Evolutionary conservation across 2,797 vertebrate species (phyloP).

Genomic region (Falco cherrug): DNA sequence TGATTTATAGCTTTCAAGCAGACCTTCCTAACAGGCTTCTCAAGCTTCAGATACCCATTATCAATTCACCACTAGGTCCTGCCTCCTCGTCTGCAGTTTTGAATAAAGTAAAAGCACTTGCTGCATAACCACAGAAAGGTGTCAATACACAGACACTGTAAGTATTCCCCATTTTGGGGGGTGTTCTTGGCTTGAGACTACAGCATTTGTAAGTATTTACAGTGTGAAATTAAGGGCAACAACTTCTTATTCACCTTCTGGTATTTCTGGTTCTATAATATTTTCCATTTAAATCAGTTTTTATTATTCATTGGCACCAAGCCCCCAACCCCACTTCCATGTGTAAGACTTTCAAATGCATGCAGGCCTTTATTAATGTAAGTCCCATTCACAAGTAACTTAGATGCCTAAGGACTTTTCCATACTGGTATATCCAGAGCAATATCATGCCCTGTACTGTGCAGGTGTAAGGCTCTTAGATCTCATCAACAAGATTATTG

Average conservation of each 20-base stretch:
- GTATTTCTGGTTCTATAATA: conserved; percentile 53
- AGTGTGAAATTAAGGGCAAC: conserved; percentile 40
- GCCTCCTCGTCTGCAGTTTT: background rate
- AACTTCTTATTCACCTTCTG: conserved; percentile 31
- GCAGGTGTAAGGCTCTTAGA: conserved; percentile 67
- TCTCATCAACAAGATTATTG: conserved; percentile 57
- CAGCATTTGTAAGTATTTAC: conserved; percentile 2
- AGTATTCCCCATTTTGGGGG: background rate
- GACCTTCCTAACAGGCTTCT: background rate
- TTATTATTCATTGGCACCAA: conserved; percentile 50
- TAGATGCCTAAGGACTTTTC: conserved; percentile 51
- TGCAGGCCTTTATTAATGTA: conserved; percentile 28
- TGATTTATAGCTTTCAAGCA: background rate
- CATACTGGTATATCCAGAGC: conserved; percentile 56
- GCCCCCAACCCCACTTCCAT: conserved; percentile 15
- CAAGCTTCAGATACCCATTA: background rate
- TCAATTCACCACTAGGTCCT: background rate
- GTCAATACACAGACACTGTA: background rate
- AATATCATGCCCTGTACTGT: conserved; percentile 29
- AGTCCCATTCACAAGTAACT: background rate
- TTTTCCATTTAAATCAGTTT: conserved; percentile 53
- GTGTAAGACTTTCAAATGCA: conserved; percentile 14
- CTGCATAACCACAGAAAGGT: background rate
- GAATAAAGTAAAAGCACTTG: background rate
- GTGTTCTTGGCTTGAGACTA: background rate